Evolutionary conservation across 2,113 vertebrate species (phyloP), one percentile per base, ranked within the genome.

Genomic region (Ochotona curzoniae): DNA sequence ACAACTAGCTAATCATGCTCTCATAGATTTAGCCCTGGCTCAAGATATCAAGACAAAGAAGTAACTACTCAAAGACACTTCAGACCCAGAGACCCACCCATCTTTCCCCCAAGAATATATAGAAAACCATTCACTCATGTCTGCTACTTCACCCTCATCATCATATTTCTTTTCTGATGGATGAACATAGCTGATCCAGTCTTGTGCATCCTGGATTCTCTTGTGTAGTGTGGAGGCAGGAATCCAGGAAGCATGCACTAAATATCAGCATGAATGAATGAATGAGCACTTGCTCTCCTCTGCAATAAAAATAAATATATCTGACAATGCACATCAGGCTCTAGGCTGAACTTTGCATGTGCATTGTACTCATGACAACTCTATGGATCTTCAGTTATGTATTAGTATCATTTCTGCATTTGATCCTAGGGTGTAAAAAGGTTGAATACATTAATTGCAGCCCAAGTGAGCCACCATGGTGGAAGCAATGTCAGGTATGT

Each of bases 1-100:
- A 38, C 38, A 69, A 73, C 21, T 54, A 67, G n/a, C 7, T 78
- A 44, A 82, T 54, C 44, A 35, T 49, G 85, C 70, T 91, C 30
- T 74, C 70, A 38, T 21, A 79, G 32, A 74, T 87, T 92, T 54
- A 73, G n/a, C 79, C 78, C 35, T 35, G 15, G 60, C 54, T 61
- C 57, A 76, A 89, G 66, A 60, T 78, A 86, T 69, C 13, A 89
- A 94, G 32, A 81, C 57, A 63, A 90, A 94, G 28, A 44, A 91
- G 23, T 73, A 87, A 61, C 14, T 79, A 82, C 28, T 79, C 61
- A 87, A 76, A 23, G 35, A 28, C 49, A 61, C 12, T 44, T 44
- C 57, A 89, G 91, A 85, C 54, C 28, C 81, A 73, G 67, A 66
- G 26, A 57, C 5, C 26, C n/a, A 51, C 23, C 64, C 80, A 63